phyloP scores from a whole-genome alignment of 2,113 vertebrate species.

The Corythoichthys intestinalis region DNA sequence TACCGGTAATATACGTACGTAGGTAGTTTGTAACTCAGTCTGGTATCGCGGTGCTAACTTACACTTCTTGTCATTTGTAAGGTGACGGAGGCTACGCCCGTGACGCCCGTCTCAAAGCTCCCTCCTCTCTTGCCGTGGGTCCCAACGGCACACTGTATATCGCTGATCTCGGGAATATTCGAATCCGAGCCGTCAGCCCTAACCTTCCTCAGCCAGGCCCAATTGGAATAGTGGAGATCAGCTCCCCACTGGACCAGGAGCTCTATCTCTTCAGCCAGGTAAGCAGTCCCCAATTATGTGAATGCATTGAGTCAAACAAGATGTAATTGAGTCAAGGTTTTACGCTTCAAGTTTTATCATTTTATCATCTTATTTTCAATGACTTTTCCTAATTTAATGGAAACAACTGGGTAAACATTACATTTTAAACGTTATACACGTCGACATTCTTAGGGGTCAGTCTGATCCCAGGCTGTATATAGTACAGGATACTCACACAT shows the following conservation, averaged over 20 bases:
- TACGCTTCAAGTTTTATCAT: neutral
- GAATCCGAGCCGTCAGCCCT: slow-evolving; percentile 84
- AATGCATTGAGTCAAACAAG: neutral
- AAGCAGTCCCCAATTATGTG: neutral
- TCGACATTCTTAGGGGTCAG: neutral
- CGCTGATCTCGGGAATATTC: slow-evolving; percentile 91
- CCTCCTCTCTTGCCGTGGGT: slow-evolving; percentile 87
- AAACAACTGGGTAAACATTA: too few relatives aligned
- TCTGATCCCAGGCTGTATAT: neutral
- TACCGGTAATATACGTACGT: neutral
- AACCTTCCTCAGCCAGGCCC: slow-evolving; percentile 84
- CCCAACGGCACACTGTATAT: slow-evolving; percentile 90
- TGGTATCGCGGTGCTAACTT: slow-evolving; percentile 7
- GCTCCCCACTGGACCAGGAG: slow-evolving; percentile 89
- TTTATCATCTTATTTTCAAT: neutral
- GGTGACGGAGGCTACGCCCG: slow-evolving; percentile 94
- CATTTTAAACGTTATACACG: neutral
- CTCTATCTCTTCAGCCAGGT: slow-evolving; percentile 88
- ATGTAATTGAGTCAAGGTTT: neutral
- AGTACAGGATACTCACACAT: neutral
- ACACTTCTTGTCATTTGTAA: slow-evolving; percentile 45
- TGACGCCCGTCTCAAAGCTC: slow-evolving; percentile 91
- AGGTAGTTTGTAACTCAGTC: slow-evolving; percentile 10
- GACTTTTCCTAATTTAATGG: neutral
- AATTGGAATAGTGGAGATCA: slow-evolving; percentile 83